These are phyloP conservation scores for Ophiothrix spiculata DNA, from an alignment of 35 echinoderm and acorn worm genomes.

Conservation along the genomic window DNA sequence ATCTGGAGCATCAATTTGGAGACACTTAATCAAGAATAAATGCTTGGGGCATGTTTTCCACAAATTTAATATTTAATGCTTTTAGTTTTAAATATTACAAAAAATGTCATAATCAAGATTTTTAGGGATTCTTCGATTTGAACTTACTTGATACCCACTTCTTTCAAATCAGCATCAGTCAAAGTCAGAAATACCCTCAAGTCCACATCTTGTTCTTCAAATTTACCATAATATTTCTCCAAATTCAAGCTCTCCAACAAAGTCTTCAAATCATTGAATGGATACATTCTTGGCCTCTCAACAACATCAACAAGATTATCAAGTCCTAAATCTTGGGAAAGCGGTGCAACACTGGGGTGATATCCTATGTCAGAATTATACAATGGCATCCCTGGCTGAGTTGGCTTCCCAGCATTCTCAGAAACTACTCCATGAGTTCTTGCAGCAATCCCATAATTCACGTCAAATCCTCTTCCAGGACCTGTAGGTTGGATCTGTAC, in stretches of 20 bases:
- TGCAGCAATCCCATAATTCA: no score
- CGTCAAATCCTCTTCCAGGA: not conserved
- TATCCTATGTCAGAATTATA: no score
- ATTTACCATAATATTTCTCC: slow-evolving; percentile 72
- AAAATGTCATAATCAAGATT: no score
- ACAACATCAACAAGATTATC: not conserved
- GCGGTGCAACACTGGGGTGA: slow-evolving; percentile 38
- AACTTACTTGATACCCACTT: no score
- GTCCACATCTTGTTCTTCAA: slow-evolving; percentile 96
- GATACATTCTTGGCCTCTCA: slow-evolving; percentile 8
- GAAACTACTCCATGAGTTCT: not conserved
- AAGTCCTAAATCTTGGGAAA: slow-evolving; percentile 15
- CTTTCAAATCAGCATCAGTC: slow-evolving; percentile 90
- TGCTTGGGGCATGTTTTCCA: no score
- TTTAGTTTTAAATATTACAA: no score
- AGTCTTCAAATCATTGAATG: slow-evolving; percentile 11
- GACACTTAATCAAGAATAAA: no score
- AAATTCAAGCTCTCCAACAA: slow-evolving; percentile 74
- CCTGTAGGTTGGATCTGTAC: not conserved
- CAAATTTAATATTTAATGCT: no score
- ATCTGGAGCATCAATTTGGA: no score
- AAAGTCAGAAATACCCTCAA: slow-evolving; percentile 90
- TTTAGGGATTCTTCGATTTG: no score
- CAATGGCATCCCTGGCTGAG: not conserved
- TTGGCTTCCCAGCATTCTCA: not conserved